These are phyloP conservation scores for Microtus richardsoni DNA, from an alignment of 2,113 vertebrate genomes.

Conservation along the genomic window DNA sequence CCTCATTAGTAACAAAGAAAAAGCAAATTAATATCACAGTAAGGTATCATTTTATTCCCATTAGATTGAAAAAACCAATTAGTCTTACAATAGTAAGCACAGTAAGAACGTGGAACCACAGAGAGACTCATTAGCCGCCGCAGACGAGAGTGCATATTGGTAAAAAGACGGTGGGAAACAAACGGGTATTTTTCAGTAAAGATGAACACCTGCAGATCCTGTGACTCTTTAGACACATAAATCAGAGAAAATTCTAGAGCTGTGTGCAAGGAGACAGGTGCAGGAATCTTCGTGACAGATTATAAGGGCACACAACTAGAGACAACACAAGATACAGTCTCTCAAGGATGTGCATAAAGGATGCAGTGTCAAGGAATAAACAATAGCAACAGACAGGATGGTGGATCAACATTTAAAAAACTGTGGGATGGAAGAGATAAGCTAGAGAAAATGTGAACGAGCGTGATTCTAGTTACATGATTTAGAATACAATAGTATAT, in stretches of 20 bases:
- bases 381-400: background rate
- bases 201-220: background rate
- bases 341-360: background rate
- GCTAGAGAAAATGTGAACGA: background rate
- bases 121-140: background rate
- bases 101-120: conserved; percentile 15
- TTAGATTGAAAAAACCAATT: conserved; percentile 56
- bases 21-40: conserved; percentile 67
- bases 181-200: background rate
- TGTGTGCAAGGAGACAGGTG: background rate
- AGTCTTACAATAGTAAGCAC: conserved; percentile 17
- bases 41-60: conserved; percentile 49
- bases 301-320: background rate
- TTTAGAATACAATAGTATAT: background rate
- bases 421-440: background rate
- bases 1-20: conserved; percentile 60
- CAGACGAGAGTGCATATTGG: background rate
- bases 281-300: background rate
- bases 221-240: background rate
- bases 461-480: background rate
- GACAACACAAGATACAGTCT: background rate
- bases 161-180: background rate
- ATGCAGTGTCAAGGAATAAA: background rate
- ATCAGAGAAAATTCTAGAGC: background rate
- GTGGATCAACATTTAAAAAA: background rate